Percentiles rank a stretch among this genome's conserved stretches.
Conservation (phyloP, 2,797 vertebrate species). For the Ctenopoma multispine region DNA sequence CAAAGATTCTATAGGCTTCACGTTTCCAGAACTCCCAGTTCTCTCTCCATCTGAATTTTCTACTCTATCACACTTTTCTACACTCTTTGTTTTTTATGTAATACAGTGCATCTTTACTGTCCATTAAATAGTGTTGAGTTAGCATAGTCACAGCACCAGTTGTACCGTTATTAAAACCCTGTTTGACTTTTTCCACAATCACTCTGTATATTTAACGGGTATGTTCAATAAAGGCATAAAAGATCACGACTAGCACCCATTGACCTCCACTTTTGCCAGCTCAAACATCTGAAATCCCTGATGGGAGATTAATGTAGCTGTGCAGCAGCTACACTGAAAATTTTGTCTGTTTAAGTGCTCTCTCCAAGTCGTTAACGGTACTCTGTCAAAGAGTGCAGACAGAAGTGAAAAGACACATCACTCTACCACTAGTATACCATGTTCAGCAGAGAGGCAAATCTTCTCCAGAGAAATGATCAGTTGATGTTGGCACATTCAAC, state of each 20-base stretch:
- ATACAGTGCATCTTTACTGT: not conserved
- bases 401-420: not conserved
- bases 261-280: not conserved
- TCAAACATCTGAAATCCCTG: too few relatives aligned
- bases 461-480: not conserved
- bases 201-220: too few relatives aligned
- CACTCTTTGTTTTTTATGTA: not conserved
- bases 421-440: not conserved
- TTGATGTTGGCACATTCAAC: too few relatives aligned
- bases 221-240: too few relatives aligned
- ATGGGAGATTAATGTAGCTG: not conserved
- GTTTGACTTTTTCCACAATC: too few relatives aligned
- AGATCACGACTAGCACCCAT: not conserved
- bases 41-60: not conserved
- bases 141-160: too few relatives aligned
- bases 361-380: not conserved
- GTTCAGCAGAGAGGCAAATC: not conserved
- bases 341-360: not conserved
- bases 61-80: not conserved
- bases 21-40: constrained; percentile 19
- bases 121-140: too few relatives aligned
- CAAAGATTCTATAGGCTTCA: constrained; percentile 21
- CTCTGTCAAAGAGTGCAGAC: not conserved
- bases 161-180: too few relatives aligned
- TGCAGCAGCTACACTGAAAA: not conserved